A percentile compares a stretch with the other conserved stretches of the same genome.
phyloP scores from a whole-genome alignment of 2,888 invertebrate genomes.

The Boloria euphrosyne region DNA sequence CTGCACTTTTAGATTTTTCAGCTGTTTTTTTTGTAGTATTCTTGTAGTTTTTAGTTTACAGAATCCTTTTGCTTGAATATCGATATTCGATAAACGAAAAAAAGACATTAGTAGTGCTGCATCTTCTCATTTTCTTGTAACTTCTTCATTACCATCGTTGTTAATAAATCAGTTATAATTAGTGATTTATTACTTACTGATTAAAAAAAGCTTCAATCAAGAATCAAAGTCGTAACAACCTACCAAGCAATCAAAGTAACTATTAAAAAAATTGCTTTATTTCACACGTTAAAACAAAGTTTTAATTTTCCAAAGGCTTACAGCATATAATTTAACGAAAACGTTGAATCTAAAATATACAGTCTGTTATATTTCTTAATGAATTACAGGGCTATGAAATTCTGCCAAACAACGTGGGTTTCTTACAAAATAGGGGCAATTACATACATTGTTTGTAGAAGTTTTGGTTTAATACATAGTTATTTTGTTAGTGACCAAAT shows the following conservation, averaged over 20 bases:
- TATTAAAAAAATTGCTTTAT: neutral
- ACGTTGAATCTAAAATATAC: neutral
- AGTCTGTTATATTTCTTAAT: constrained; percentile 14
- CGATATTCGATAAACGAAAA: too few species aligned
- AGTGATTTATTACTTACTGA: too few species aligned
- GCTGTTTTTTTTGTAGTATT: too few species aligned
- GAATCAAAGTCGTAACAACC: too few species aligned
- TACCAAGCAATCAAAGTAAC: neutral
- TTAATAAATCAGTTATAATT: too few species aligned
- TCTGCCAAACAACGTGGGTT: constrained; percentile 26
- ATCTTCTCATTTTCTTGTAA: too few species aligned
- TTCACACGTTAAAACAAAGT: neutral
- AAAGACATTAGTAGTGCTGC: too few species aligned
- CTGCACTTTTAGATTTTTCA: too few species aligned
- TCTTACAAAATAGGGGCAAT: constrained; percentile 4
- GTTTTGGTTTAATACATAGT: constrained; percentile 5
- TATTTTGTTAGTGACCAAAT: neutral
- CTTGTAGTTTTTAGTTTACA: too few species aligned
- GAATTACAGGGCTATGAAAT: constrained; percentile 28
- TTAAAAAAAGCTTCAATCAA: too few species aligned
- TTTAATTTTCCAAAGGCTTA: neutral
- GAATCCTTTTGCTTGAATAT: too few species aligned
- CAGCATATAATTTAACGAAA: constrained; percentile 16
- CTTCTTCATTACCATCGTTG: too few species aligned
- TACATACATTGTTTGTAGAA: constrained; percentile 7